Evolutionary conservation across 2,113 vertebrate species (phyloP).

Genomic region (Syngnathus typhle): DNA sequence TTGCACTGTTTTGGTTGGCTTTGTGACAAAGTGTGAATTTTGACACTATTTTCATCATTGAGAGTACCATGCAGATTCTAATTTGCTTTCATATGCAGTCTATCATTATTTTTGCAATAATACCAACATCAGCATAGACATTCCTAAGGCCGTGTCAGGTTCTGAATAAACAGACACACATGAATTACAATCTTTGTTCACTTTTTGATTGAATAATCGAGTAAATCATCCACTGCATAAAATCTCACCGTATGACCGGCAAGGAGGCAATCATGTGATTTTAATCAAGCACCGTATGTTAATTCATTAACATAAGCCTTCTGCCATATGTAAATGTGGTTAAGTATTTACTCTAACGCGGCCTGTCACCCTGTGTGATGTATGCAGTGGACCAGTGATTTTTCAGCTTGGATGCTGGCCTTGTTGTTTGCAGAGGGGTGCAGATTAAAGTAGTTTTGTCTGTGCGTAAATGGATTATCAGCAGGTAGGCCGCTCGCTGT

Average conservation of each 20-base stretch:
- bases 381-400: conserved; percentile 51
- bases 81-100: not conserved
- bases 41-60: not conserved
- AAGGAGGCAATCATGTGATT: not conserved
- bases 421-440: conserved; percentile 36
- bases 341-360: conserved; percentile 35
- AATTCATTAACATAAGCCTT: conserved; percentile 10
- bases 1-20: not conserved
- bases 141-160: not conserved
- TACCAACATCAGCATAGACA: not conserved
- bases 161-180: not conserved
- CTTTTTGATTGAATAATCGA: not conserved
- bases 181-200: not conserved
- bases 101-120: not conserved
- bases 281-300: conserved; percentile 8
- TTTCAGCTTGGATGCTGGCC: conserved; percentile 46
- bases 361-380: conserved; percentile 36
- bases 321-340: conserved; percentile 24
- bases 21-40: too few species aligned
- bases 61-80: not conserved
- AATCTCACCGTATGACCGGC: not conserved
- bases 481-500: conserved; percentile 69
- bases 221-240: not conserved
- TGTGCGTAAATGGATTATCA: conserved; percentile 72
- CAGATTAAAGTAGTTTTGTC: conserved; percentile 72